Evolutionary conservation across 2,797 vertebrate species (phyloP), one percentile per base, ranked within the genome.

Genomic region (Tachyglossus aculeatus): DNA sequence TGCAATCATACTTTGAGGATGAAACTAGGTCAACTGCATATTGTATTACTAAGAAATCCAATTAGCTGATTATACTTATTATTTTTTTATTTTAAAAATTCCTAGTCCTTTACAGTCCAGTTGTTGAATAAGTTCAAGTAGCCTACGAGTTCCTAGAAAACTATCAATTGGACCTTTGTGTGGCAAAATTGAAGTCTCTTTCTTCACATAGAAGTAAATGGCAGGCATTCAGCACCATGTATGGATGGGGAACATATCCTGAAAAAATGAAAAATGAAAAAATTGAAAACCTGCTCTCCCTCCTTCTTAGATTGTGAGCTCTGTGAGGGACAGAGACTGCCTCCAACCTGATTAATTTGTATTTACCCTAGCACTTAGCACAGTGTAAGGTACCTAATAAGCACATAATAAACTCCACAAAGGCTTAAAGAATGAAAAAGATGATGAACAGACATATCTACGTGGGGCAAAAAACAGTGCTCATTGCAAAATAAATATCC

Each of bases 101-200:
- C 24, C 45, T 78, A 71, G 60, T 57, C 36, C 43, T 54, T 57
- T 73, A 47, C 56, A 41, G 56, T 16, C 27, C 4, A 52, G 62
- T 27, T 67, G 47, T 48, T 43, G 29, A 19, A 24, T 33, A 71
- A 62, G 25, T 13, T 12, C 25, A 33, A 18, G 10, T 7, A 57
- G 21, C 18, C 5, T 6, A 8, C 25, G 22, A 25, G 10, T 4
- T 43, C 11, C 43, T 22, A 43, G 29, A 75, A 39, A 50, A 22
- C 51, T 61, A 15, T 22, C 61, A 22, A 6, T 12, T 61, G 74
- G 81, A 78, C 57, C 15, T 68, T 44, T 50, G 24, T 44, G 31
- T 24, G 19, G n/a, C 48, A 71, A 74, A 72, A 33, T 53, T 57
- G 61, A 74, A 60, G 50, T 77, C 32, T 66, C 19, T 62, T 67